These are phyloP conservation scores for Harpagoxenus sublaevis DNA, from an alignment of 2,888 invertebrate genomes.

Conservation along the genomic window DNA sequence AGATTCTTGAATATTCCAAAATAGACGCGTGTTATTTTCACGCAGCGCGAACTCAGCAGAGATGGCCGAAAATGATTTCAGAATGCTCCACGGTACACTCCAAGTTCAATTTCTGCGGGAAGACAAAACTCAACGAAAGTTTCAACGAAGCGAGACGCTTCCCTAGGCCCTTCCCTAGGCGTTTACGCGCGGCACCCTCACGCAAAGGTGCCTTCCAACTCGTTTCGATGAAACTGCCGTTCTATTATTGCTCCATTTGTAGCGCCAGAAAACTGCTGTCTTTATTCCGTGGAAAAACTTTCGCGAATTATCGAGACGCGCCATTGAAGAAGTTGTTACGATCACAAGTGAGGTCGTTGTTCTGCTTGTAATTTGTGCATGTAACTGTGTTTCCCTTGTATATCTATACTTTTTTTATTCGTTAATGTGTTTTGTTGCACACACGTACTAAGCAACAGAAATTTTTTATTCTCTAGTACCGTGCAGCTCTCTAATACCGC, in stretches of 20 bases:
- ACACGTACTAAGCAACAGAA: neutral
- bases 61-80: constrained; percentile 68
- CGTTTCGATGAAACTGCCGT: constrained; percentile 71
- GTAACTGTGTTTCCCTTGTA: neutral
- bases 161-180: constrained; percentile 26
- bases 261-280: constrained; percentile 66
- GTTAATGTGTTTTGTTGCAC: neutral
- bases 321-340: constrained; percentile 32
- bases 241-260: constrained; percentile 74
- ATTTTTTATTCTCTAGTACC: neutral
- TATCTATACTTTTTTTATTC: neutral
- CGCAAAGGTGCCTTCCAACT: constrained; percentile 70
- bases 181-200: constrained; percentile 63
- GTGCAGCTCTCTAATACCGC: neutral
- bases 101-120: constrained; percentile 73
- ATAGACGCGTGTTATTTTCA: constrained; percentile 50
- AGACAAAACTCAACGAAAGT: constrained; percentile 69
- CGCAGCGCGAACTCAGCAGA: constrained; percentile 43
- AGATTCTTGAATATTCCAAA: constrained; percentile 38
- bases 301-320: constrained; percentile 69
- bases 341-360: neutral
- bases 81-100: constrained; percentile 65
- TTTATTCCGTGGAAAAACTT: constrained; percentile 65
- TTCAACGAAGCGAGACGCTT: constrained; percentile 67
- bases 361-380: neutral